Base-by-base conservation (phyloP, 2,113 vertebrate genomes). In the Myotis brandtii region DNA sequence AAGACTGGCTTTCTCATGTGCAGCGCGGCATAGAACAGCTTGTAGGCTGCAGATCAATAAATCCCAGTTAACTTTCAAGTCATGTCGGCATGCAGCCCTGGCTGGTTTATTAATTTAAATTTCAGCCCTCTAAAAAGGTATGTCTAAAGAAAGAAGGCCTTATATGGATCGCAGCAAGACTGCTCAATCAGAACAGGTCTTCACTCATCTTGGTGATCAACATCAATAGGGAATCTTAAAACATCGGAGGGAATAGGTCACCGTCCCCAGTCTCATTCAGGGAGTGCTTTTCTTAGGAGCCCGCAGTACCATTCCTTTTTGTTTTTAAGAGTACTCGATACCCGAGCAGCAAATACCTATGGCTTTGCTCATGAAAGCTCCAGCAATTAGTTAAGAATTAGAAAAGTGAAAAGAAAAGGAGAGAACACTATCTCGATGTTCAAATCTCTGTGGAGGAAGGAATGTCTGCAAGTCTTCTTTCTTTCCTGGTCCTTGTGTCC, bases 31-130 rank as follows among this genome's bases (percentile, higher is more conserved):
- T 5, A 91, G 97, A 94, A 88, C 91, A 95, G 96, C 94, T 97
- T 97, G 96, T 69, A 96, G 95, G 95, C 97, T 83, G 95, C 89
- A 96, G 96, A 97, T 97, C 97, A 97, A 97, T 94, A 97, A 43
- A 96, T 93, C 76, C 82, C 84, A 94, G 94, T 95, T 96, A 95
- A 95, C 95, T 97, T 97, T 96, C 96, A 97, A 97, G 95, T 96
- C 97, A 95, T 84, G 97, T 95, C 82, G 67, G 95, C 96, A 86
- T 95, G 94, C 82, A 81, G 96, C 79, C 64, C 86, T 89, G 48
- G 34, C 73, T 96, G 94, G 91, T 87, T 98, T 95, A 94, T 96
- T 97, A 97, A 97, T 97, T 97, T 95, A 96, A 88, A 94, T 96
- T 95, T 89, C 96, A 96, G 59, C 66, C 79, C 34, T 97, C 93